Base-by-base conservation (phyloP, 1,140 invertebrate genomes). In the Zeugodacus cucurbitae region DNA sequence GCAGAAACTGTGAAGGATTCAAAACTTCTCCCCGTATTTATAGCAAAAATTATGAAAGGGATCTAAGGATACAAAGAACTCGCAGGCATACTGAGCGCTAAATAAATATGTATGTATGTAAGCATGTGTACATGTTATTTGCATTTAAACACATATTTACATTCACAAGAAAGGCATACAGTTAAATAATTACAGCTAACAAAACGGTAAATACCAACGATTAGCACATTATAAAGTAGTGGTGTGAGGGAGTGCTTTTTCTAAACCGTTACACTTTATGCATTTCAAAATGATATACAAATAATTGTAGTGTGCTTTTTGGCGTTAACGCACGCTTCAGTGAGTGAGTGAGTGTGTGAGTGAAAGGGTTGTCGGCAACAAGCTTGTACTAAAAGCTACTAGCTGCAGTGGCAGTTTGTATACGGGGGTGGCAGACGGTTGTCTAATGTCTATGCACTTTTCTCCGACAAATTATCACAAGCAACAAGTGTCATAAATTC, bases 101-200 rank as follows among this genome's bases (percentile, higher is more conserved):
- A 14, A 48, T n/a, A 82, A 22, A 4, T 4, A 11, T 29, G 7
- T 48, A 48, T 8, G 0, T 17, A 44, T 41, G 6, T 41, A 17
- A 17, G 14, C 14, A 14, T 54, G 37, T 41, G 37, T 41, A 41
- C 37, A 41, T 41, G 48, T 54, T 54, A 54, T 54, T 54, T 54
- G 48, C 14, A 54, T 54, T 54, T 54, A 54, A 54, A 54, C 17
- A 74, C 41, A 82, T 82, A 82, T 82, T 74, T 74, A 74, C 34
- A 48, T 82, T 82, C n/a, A 26, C 74, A 54, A 82, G 74, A 82
- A 82, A 82, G 41, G 37, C 85, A n/a, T 88, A 85, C 91, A 91
- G 91, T 90, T 90, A 91, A 92, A 92, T 92, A 92, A 92, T 92
- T 92, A 92, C 91, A 26, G 57, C n/a, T 82, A 82, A 54, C 74